Evolutionary conservation across 2,113 vertebrate species (phyloP), one percentile per base, ranked within the genome.

Genomic region (Sebastes schlegelii): DNA sequence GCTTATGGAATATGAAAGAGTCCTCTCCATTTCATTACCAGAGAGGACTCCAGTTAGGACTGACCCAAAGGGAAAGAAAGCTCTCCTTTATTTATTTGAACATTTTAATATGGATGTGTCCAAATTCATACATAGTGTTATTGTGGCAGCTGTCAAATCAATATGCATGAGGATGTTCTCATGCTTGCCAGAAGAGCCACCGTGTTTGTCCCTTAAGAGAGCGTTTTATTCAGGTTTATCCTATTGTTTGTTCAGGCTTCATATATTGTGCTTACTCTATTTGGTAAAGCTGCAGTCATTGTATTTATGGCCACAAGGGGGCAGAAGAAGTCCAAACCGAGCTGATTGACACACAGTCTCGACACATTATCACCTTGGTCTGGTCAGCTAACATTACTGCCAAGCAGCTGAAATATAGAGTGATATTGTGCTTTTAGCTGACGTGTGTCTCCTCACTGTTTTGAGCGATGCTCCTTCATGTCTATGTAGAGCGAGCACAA

Each of bases 1-100:
- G 64, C 42, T 91, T 88, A 86, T 79, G 61, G 70, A 71, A 74
- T 76, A 83, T 60, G 64, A 88, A 83, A 79, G 82, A 78, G 1
- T 17, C 11, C 54, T 83, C 79, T 85, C 54, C 0, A 8, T 82
- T 83, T 80, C 79, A 82, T 78, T 43, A 73, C 52, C 19, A 49
- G 62, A 45, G 40, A 79, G 61, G 21, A 63, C 66, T 26, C 34
- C 43, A 60, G 23, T 65, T 42, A 42, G 61, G 63, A 76, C 52
- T 60, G 71, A 79, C 86, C 77, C 61, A 52, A 0, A 21, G 55
- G 26, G 65, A 26, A 42, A n/a, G 19, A 55, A 40, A 21, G 19
- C 34, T 49, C 79, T 42, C 40, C 51, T 70, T 34, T 62, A 66
- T 57, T 82, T 61, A 52, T 26, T 16, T 46, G 23, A 34, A 62